Conservation (phyloP, 2,888 invertebrate species). For the Tortrix viridana region DNA sequence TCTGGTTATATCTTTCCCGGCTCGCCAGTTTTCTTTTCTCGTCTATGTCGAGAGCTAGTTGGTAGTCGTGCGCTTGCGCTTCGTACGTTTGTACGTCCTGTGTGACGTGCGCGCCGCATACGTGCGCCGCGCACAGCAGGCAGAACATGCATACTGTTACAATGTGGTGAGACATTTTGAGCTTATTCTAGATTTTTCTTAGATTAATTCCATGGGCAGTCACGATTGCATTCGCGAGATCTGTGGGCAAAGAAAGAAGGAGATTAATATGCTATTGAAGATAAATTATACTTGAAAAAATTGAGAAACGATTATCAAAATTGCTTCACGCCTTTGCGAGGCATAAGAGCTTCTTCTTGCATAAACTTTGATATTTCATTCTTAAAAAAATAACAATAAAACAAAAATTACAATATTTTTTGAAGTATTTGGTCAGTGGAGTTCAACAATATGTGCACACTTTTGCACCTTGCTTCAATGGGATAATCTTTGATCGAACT, state of each 20-base stretch:
- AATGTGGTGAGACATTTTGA: constrained; percentile 81
- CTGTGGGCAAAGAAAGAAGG: constrained; percentile 40
- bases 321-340: too few species aligned
- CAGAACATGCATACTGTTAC: constrained; percentile 94
- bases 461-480: too few species aligned
- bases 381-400: too few species aligned
- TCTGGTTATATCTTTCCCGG: constrained; percentile 59
- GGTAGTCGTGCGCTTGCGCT: constrained; percentile 50
- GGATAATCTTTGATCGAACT: too few species aligned
- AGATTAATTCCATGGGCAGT: constrained; percentile 34
- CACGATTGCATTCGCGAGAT: constrained; percentile 38
- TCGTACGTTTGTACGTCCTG: constrained; percentile 54
- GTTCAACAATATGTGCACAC: too few species aligned
- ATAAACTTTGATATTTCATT: too few species aligned
- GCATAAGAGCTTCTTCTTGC: too few species aligned
- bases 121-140: constrained; percentile 90
- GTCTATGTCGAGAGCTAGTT: constrained; percentile 53
- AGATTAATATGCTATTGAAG: not conserved
- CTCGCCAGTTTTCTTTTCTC: constrained; percentile 56
- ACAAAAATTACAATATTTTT: too few species aligned
- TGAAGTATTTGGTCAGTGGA: too few species aligned
- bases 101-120: constrained; percentile 88
- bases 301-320: too few species aligned
- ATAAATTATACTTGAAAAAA: too few species aligned
- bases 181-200: constrained; percentile 46